Percentiles rank a stretch among this genome's conserved stretches.
phyloP scores from a whole-genome alignment of 2,113 vertebrate species.

The Neotragus pygmaeus region DNA sequence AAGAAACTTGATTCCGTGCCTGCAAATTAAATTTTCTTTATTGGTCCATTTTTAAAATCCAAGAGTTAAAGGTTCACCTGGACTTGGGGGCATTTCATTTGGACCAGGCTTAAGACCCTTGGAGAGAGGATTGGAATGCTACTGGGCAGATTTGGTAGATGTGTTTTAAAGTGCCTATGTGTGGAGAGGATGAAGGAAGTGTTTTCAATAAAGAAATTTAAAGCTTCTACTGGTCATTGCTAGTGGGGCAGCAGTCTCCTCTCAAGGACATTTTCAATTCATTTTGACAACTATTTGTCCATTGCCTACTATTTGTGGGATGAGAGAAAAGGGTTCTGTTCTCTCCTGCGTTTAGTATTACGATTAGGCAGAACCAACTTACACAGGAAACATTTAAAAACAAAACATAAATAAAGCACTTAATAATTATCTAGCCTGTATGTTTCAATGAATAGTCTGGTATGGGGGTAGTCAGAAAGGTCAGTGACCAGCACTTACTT shows the following conservation, averaged over 20 bases:
- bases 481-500: background rate
- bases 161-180: background rate
- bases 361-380: background rate
- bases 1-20: conserved; percentile 64
- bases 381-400: background rate
- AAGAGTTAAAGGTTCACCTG: conserved; percentile 36
- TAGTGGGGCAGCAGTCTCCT: background rate
- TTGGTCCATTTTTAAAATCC: conserved; percentile 68
- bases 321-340: background rate
- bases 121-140: background rate
- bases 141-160: background rate
- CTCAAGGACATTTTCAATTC: background rate
- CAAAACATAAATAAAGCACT: background rate
- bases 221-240: background rate
- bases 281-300: conserved; percentile 7
- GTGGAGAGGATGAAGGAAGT: background rate
- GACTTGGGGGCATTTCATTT: conserved; percentile 61
- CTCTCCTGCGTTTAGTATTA: background rate
- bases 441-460: background rate
- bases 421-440: background rate
- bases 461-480: background rate
- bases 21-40: conserved; percentile 66
- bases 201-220: background rate
- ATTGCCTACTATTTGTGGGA: background rate
- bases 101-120: conserved; percentile 8